These are phyloP conservation scores for Hippocampus zosterae DNA, from an alignment of 2,113 vertebrate species.

Conservation along the genomic window DNA sequence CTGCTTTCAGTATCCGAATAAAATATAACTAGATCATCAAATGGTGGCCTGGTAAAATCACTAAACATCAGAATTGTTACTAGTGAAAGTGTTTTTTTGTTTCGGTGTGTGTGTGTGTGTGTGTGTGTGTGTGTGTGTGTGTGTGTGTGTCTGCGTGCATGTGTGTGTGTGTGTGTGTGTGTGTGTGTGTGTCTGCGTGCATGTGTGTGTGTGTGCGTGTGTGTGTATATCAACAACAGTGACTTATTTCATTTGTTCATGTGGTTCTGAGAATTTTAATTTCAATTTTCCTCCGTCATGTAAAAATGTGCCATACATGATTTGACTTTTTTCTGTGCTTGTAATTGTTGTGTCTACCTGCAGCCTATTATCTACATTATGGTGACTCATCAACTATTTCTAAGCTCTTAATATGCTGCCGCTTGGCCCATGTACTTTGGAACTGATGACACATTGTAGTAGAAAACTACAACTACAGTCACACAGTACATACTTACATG, in stretches of 20 bases:
- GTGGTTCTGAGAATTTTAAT: neutral
- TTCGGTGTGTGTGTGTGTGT: constrained; percentile 21
- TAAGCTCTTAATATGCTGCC: constrained; percentile 34
- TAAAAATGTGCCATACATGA: constrained; percentile 59
- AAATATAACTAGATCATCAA: constrained; percentile 9
- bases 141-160: too few relatives aligned
- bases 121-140: too few relatives aligned
- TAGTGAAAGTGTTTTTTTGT: constrained; percentile 7
- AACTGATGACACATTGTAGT: constrained; percentile 23
- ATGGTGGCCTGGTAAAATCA: constrained; percentile 3
- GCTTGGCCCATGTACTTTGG: constrained; percentile 23
- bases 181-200: too few relatives aligned
- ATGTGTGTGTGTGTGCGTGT: constrained; percentile 7
- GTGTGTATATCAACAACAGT: constrained; percentile 25
- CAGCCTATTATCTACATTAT: constrained; percentile 26
- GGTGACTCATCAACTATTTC: constrained; percentile 36
- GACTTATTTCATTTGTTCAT: constrained; percentile 13
- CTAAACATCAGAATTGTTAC: neutral
- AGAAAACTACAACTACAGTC: constrained; percentile 20
- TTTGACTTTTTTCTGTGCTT: constrained; percentile 37
- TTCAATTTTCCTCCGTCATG: constrained; percentile 34
- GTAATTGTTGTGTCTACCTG: constrained; percentile 24
- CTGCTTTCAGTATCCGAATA: constrained; percentile 3
- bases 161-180: too few relatives aligned
- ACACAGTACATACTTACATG: constrained; percentile 12